Base-by-base conservation (phyloP, 2,888 invertebrate species). In the Agriotes lineatus region DNA sequence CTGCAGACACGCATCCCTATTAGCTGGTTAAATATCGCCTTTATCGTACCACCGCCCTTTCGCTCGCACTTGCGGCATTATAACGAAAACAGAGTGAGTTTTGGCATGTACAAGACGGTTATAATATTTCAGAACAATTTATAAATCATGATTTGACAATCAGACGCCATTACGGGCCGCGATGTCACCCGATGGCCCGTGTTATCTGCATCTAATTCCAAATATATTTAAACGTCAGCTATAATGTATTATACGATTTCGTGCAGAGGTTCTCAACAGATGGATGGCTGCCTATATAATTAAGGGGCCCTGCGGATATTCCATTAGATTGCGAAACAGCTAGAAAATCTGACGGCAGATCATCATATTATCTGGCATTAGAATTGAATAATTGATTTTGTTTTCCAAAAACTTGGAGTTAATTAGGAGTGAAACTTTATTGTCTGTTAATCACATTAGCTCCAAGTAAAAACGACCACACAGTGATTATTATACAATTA, bases 111-210 rank as follows among this genome's bases (percentile, higher is more conserved):
- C 9, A 64, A 59, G 60, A 62, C 60, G 72, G 69, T 65, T 61
- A 62, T 65, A 74, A 72, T 71, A 71, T 69, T 69, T 65, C 64
- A 48, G 56, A 68, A 70, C 71, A 79, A 77, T 77, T 78, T 77
- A 78, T 80, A 80, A 80, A 80, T 80, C 80, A 80, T 74, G 74
- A 73, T 80, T 79, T 80, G 80, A 80, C 79, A 79, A 77, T 78
- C 74, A 76, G 77, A 77, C 78, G 80, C 80, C 79, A 78, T 81
- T 80, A 80, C 75, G 70, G 74, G 72, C 77, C 76, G 80, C 75
- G 80, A 81, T 77, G 79, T 81, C 80, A 81, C 80, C 78, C 78
- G 67, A 74, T 79, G 79, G 78, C 72, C 75, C 70, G 76, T 73
- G 77, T 77, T 78, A 78, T 80, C 78, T 76, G 69, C 67, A 69